These are phyloP conservation scores for Limonius californicus DNA, from an alignment of 1,140 invertebrate species.

Conservation along the genomic window DNA sequence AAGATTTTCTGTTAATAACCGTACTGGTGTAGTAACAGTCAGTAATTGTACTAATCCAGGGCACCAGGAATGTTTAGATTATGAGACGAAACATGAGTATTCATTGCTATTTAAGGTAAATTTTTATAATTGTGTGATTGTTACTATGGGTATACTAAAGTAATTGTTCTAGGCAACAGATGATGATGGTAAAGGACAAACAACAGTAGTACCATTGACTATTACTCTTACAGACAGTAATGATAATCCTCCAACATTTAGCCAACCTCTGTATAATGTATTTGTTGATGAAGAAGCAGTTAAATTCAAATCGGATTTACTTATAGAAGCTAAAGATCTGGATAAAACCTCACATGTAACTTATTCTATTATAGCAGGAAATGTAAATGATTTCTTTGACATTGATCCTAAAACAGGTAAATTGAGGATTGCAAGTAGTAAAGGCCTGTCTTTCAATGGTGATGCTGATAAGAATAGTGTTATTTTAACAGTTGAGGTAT, in stretches of 20 bases:
- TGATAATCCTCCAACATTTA: slow-evolving; percentile 80
- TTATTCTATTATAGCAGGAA: slow-evolving; percentile 68
- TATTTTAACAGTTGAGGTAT: slow-evolving; percentile 55
- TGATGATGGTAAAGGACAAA: slow-evolving; percentile 73
- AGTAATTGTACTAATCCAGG: slow-evolving; percentile 68
- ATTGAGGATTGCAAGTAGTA: slow-evolving; percentile 60
- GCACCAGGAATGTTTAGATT: slow-evolving; percentile 73
- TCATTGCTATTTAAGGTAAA: slow-evolving; percentile 79
- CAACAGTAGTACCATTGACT: slow-evolving; percentile 70
- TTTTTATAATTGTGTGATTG: not conserved
- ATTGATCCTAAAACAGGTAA: slow-evolving; percentile 67
- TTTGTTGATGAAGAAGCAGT: slow-evolving; percentile 80
- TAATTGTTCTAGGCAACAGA: slow-evolving; percentile 69
- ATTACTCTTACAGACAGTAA: slow-evolving; percentile 79
- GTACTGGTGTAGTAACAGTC: slow-evolving; percentile 78
- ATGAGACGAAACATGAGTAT: slow-evolving; percentile 77
- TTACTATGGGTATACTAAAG: slow-evolving; percentile 19
- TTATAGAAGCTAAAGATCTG: slow-evolving; percentile 70
- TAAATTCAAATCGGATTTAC: slow-evolving; percentile 74
- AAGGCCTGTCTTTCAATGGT: slow-evolving; percentile 59
- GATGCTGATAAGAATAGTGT: slow-evolving; percentile 55
- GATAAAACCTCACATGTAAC: slow-evolving; percentile 77
- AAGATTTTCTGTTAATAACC: slow-evolving; percentile 75
- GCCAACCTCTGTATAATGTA: slow-evolving; percentile 66
- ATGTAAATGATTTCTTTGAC: slow-evolving; percentile 60